Evolutionary conservation across 2,797 vertebrate genomes (phyloP).

Genomic region (Bovichtus diacanthus): DNA sequence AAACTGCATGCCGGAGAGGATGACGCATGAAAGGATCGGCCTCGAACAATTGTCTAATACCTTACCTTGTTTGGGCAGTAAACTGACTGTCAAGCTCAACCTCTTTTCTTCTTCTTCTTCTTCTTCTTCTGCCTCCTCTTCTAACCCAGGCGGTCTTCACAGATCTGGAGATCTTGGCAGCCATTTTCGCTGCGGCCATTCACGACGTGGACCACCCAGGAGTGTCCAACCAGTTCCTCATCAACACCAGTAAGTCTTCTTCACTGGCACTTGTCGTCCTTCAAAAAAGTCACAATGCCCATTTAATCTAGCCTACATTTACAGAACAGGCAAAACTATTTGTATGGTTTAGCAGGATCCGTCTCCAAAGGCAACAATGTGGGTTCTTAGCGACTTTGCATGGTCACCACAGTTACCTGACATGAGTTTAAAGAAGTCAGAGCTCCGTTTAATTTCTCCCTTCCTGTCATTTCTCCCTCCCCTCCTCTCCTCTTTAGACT

Average conservation of each 20-base stretch:
- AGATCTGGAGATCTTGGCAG: constrained; percentile 96
- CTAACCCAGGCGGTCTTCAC: constrained; percentile 94
- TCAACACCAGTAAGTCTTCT: constrained; percentile 96
- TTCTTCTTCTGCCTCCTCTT: constrained; percentile 11
- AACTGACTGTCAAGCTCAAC: not conserved
- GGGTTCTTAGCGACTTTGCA: constrained; percentile 21
- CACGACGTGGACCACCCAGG: constrained; percentile 99
- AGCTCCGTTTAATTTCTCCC: constrained; percentile 44
- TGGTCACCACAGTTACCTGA: constrained; percentile 42
- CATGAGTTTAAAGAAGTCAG: constrained; percentile 21
- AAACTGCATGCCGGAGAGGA: constrained; percentile 9
- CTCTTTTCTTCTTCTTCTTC: constrained; percentile 2
- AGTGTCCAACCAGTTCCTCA: constrained; percentile 99
- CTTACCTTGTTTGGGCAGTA: constrained; percentile 27
- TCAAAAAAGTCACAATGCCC: not conserved
- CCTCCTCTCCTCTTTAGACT: constrained; percentile 85
- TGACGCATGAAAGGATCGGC: constrained; percentile 33
- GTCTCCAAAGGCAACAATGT: not conserved
- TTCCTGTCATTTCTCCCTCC: constrained; percentile 25
- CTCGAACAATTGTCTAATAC: not conserved
- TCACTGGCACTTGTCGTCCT: not conserved
- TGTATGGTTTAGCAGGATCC: constrained; percentile 17
- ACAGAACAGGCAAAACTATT: constrained; percentile 9
- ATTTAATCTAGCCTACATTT: constrained; percentile 33
- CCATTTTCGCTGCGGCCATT: constrained; percentile 97